These are phyloP conservation scores for Circaetus gallicus DNA, from an alignment of 2,113 vertebrate species.

Conservation along the genomic window DNA sequence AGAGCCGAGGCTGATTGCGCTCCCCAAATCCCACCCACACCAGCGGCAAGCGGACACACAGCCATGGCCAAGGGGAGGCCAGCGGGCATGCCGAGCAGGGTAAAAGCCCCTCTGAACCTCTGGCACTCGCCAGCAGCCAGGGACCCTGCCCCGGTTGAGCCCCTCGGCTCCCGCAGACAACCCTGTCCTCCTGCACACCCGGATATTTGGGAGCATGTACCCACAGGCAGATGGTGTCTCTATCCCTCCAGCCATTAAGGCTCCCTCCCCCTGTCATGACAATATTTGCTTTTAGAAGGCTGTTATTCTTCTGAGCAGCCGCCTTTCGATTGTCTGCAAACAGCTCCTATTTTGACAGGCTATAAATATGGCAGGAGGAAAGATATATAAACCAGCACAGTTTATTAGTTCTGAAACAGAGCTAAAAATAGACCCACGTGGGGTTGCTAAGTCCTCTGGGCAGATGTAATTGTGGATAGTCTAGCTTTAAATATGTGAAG, in stretches of 20 bases:
- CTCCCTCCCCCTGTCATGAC: neutral
- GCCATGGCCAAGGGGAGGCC: fast-evolving
- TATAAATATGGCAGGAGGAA: neutral
- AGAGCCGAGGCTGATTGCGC: fast-evolving
- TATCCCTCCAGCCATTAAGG: fast-evolving
- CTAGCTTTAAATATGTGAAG: conserved; percentile 5
- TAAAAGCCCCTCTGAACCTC: too few relatives aligned
- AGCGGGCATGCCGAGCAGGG: fast-evolving
- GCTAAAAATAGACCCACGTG: conserved; percentile 43
- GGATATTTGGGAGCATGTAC: fast-evolving
- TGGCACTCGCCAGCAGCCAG: fast-evolving
- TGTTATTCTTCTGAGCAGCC: neutral
- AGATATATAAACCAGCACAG: neutral
- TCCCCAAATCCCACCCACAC: neutral
- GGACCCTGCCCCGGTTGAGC: neutral
- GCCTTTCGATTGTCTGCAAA: neutral
- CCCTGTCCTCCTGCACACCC: neutral
- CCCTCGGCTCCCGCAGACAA: fast-evolving
- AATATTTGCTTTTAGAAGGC: neutral
- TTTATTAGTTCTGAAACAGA: conserved; percentile 1
- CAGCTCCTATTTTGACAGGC: neutral
- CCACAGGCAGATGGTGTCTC: neutral
- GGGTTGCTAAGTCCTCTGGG: conserved; percentile 19
- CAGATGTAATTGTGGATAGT: conserved; percentile 62
- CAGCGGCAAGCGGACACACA: fast-evolving